These are phyloP conservation scores for Cylas formicarius DNA, from an alignment of 1,140 invertebrate genomes.

Conservation along the genomic window DNA sequence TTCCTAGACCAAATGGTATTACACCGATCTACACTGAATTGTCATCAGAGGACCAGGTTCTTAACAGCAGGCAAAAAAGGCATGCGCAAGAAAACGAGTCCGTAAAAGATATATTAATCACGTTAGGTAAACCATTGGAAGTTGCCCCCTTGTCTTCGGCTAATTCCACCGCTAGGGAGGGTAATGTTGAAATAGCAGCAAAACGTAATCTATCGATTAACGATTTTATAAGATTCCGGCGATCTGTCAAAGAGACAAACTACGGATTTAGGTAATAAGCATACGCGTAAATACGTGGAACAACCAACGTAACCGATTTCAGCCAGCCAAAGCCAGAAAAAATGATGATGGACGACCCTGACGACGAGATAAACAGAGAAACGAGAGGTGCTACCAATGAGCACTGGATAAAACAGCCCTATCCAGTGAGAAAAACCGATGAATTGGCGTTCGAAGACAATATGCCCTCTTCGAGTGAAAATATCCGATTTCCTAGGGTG, in stretches of 20 bases:
- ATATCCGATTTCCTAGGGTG: constrained; percentile 27
- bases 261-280: not conserved
- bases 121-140: constrained; percentile 27
- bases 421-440: constrained; percentile 24
- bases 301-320: not conserved
- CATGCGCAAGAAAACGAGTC: constrained; percentile 2
- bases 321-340: constrained; percentile 11
- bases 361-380: constrained; percentile 21
- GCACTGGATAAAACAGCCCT: constrained; percentile 36
- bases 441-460: constrained; percentile 23
- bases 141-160: constrained; percentile 16
- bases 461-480: constrained; percentile 20
- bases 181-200: constrained; percentile 1
- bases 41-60: not conserved
- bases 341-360: constrained; percentile 16
- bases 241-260: constrained; percentile 10
- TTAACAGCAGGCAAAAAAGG: constrained; percentile 4
- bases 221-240: constrained; percentile 35
- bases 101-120: constrained; percentile 5
- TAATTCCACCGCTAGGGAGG: constrained; percentile 15
- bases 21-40: not conserved
- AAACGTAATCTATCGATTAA: constrained; percentile 25
- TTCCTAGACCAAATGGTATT: constrained; percentile 7
- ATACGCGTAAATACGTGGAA: not conserved
- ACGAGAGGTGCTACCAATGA: constrained; percentile 26